A percentile compares a stretch with the other conserved stretches of the same genome.
Conservation (phyloP, 2,113 vertebrate genomes). For the Glaucidium brasilianum region DNA sequence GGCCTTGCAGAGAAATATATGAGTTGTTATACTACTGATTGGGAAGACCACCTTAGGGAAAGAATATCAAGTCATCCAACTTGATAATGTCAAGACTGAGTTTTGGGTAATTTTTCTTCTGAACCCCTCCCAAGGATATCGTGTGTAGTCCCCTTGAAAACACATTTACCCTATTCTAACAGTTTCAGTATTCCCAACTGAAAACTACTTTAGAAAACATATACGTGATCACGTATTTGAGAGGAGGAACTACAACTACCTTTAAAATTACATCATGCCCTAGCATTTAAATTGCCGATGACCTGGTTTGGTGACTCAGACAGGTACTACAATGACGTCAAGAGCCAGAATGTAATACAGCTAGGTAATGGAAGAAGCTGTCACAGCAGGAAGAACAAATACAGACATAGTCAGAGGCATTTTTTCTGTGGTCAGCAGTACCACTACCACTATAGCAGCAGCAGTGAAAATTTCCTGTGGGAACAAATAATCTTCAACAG, state of each 20-base stretch:
- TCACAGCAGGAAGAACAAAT: neutral
- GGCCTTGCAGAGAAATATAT: neutral
- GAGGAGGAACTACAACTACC: neutral
- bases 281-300: neutral
- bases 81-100: too few species aligned
- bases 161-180: neutral
- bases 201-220: neutral
- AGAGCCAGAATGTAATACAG: neutral
- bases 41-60: neutral
- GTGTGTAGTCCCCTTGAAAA: neutral
- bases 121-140: neutral
- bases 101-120: neutral
- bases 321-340: neutral
- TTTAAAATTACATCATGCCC: neutral
- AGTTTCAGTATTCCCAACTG: neutral
- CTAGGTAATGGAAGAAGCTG: neutral
- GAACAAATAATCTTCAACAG: neutral
- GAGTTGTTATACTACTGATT: neutral
- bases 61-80: neutral
- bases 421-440: neutral
- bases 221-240: neutral
- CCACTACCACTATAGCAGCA: neutral
- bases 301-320: neutral
- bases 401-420: neutral
- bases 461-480: neutral